These are phyloP conservation scores for Takifugu bimaculatus DNA, from an alignment of 2,113 vertebrate species.

Conservation along the genomic window DNA sequence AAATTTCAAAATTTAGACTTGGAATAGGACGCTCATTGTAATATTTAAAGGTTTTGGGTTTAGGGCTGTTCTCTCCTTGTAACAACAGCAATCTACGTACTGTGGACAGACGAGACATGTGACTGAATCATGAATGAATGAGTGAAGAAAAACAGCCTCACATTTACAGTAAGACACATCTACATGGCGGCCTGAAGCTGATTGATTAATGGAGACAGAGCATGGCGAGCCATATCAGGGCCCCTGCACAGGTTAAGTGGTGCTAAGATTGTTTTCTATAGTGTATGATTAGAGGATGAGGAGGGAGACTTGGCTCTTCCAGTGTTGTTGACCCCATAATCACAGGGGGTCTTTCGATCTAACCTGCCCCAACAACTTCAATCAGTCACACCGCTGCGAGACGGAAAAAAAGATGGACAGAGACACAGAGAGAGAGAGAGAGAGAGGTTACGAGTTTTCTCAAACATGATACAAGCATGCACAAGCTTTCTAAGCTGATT, in stretches of 20 bases:
- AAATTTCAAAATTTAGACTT: too few relatives aligned
- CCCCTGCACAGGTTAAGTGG: conserved; percentile 75
- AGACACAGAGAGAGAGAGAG: conserved; percentile 36
- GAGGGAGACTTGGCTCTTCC: conserved; percentile 69
- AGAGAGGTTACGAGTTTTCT: conserved; percentile 7
- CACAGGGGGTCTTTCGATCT: conserved; percentile 67
- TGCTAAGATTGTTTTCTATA: conserved; percentile 79
- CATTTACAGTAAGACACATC: conserved; percentile 57
- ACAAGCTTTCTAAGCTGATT: too few relatives aligned
- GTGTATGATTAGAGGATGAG: conserved; percentile 73
- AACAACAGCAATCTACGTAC: too few relatives aligned
- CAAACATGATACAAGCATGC: too few relatives aligned
- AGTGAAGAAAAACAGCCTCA: conserved; percentile 1
- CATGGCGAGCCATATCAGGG: conserved; percentile 75
- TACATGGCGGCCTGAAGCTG: conserved; percentile 66
- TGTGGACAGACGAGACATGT: neutral
- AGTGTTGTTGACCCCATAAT: conserved; percentile 69
- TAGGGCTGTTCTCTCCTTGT: too few relatives aligned
- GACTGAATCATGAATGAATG: conserved; percentile 20
- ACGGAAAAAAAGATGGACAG: conserved; percentile 10
- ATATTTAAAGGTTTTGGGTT: too few relatives aligned
- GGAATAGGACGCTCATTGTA: too few relatives aligned
- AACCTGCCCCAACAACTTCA: conserved; percentile 70
- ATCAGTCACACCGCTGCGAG: conserved; percentile 60
- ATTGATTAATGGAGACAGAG: conserved; percentile 82